Evolutionary conservation across 2,797 vertebrate genomes (phyloP).

Genomic region (Borostomias antarcticus): DNA sequence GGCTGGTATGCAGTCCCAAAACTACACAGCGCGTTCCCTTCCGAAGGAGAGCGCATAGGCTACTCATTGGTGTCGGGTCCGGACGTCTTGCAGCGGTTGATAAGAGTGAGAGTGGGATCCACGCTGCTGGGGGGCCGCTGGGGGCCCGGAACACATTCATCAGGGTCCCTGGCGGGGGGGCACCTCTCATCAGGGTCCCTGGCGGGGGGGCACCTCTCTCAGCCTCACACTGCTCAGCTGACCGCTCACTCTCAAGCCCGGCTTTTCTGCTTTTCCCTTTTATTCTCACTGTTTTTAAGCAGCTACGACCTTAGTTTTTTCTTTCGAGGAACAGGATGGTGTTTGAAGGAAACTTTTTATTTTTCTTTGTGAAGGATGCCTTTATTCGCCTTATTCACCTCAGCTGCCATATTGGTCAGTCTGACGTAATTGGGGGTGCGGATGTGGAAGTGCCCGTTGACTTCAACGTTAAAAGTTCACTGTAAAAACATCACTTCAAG

Average conservation of each 20-base stretch:
- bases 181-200: slow-evolving; percentile 82
- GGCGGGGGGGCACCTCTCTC: slow-evolving; percentile 82
- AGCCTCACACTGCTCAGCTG: slow-evolving; percentile 63
- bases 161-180: slow-evolving; percentile 82
- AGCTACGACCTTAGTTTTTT: slow-evolving; percentile 51
- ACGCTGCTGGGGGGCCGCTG: slow-evolving; percentile 75
- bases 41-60: slow-evolving; percentile 58
- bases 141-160: slow-evolving; percentile 82
- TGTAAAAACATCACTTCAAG: too few species aligned
- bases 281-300: slow-evolving; percentile 35
- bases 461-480: too few species aligned
- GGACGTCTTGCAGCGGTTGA: slow-evolving; percentile 75
- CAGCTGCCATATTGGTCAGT: too few species aligned
- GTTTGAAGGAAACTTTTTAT: slow-evolving; percentile 56
- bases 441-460: too few species aligned
- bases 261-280: slow-evolving; percentile 59
- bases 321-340: slow-evolving; percentile 37
- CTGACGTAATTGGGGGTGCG: too few species aligned
- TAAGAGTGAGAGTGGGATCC: slow-evolving; percentile 76
- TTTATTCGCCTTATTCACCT: too few species aligned
- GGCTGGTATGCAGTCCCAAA: slow-evolving; percentile 49
- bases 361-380: slow-evolving; percentile 29
- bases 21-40: slow-evolving; percentile 50
- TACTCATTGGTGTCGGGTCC: slow-evolving; percentile 80
- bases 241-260: slow-evolving; percentile 56